Evolutionary conservation across 2,113 vertebrate species (phyloP).

Genomic region (Austrofundulus limnaeus): DNA sequence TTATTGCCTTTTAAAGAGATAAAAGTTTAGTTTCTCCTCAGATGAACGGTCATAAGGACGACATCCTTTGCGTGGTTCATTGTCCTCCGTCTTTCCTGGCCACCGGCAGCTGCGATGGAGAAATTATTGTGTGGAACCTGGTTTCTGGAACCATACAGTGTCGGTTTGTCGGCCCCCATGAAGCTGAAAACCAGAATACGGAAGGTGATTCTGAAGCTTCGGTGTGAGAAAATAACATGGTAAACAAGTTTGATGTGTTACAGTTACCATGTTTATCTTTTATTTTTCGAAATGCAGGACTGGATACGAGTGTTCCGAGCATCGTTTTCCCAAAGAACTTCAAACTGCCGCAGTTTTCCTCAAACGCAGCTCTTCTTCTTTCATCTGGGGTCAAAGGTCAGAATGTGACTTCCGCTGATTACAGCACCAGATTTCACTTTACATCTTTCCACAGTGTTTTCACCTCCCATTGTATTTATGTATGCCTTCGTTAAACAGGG

Average conservation of each 20-base stretch:
- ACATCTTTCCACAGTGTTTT: neutral
- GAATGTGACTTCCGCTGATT: conserved; percentile 12
- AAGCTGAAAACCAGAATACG: conserved; percentile 2
- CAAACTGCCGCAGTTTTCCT: conserved; percentile 47
- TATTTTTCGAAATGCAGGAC: conserved; percentile 34
- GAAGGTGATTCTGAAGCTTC: conserved; percentile 47
- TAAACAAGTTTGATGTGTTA: neutral
- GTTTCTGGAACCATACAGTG: conserved; percentile 72
- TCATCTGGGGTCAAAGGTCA: conserved; percentile 72
- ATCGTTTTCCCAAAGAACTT: conserved; percentile 69
- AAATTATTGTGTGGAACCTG: conserved; percentile 80
- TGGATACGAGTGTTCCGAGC: conserved; percentile 67
- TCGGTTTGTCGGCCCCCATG: conserved; percentile 51
- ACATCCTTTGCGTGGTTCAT: conserved; percentile 78
- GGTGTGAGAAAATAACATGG: neutral
- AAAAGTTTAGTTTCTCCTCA: conserved; percentile 29
- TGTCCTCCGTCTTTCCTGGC: conserved; percentile 77
- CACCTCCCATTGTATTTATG: conserved; percentile 25
- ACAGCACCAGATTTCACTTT: conserved; percentile 14
- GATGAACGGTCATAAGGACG: conserved; percentile 70
- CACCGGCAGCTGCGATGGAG: conserved; percentile 77
- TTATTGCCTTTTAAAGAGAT: neutral
- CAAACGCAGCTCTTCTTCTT: conserved; percentile 69
- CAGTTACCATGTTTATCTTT: neutral
- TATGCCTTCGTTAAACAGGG: conserved; percentile 49